Conservation (phyloP, 2,113 vertebrate species). For the Alosa alosa region DNA sequence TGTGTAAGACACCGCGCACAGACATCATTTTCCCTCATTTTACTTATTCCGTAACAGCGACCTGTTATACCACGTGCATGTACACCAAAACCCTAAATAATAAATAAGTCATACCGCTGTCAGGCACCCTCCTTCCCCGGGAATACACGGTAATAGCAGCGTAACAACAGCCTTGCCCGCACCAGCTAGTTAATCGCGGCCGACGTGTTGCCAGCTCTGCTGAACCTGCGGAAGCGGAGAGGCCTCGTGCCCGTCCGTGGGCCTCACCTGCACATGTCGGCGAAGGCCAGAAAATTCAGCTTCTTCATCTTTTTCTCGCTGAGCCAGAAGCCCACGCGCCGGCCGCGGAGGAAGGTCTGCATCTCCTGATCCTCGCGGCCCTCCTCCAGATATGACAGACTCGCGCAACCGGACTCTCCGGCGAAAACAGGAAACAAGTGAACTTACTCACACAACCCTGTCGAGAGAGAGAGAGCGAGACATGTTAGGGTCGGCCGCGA, state of each 20-base stretch:
- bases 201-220: neutral
- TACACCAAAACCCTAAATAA: neutral
- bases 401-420: slow-evolving; percentile 52
- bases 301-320: slow-evolving; percentile 98
- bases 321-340: slow-evolving; percentile 95
- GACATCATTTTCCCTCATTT: neutral
- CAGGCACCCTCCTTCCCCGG: neutral
- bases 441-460: slow-evolving; percentile 36
- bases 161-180: neutral
- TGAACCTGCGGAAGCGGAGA: neutral
- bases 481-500: neutral
- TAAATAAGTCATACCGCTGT: neutral
- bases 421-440: slow-evolving; percentile 44
- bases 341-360: slow-evolving; percentile 94
- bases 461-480: slow-evolving; percentile 1
- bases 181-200: neutral
- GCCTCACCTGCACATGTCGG: slow-evolving; percentile 89
- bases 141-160: neutral
- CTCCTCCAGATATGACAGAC: slow-evolving; percentile 47
- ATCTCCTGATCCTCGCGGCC: slow-evolving; percentile 66
- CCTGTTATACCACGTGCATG: neutral
- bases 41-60: neutral
- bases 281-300: slow-evolving; percentile 95
- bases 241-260: slow-evolving; percentile 7
- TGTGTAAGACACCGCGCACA: too few relatives aligned